phyloP scores from a whole-genome alignment of 2,888 invertebrate genomes.

The Pachliopta kotzebuea region DNA sequence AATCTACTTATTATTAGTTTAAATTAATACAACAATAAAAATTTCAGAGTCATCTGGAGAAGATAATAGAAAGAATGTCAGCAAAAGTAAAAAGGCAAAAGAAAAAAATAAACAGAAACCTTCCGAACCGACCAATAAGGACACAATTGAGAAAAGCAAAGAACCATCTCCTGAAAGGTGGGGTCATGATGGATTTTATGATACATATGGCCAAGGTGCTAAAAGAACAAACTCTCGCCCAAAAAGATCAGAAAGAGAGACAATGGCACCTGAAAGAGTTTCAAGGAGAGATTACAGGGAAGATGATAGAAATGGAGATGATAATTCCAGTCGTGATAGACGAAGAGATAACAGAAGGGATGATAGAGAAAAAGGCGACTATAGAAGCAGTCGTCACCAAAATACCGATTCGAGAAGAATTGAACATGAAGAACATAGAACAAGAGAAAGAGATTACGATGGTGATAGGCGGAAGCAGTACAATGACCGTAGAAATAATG shows the following conservation, averaged over 20 bases:
- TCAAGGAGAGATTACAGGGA: conserved; percentile 35
- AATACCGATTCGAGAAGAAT: conserved; percentile 26
- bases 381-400: conserved; percentile 24
- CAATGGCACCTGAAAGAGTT: conserved; percentile 44
- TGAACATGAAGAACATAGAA: conserved; percentile 32
- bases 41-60: conserved; percentile 53
- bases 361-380: conserved; percentile 30
- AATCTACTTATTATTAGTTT: no score
- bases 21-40: no score
- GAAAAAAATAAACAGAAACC: conserved; percentile 49
- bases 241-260: conserved; percentile 44
- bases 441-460: conserved; percentile 25
- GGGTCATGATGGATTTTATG: conserved; percentile 73
- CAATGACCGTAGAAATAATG: conserved; percentile 17
- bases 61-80: conserved; percentile 41
- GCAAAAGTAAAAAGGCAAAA: conserved; percentile 42
- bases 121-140: conserved; percentile 44
- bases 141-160: conserved; percentile 32
- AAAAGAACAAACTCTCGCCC: conserved; percentile 46
- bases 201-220: conserved; percentile 66
- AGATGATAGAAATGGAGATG: conserved; percentile 30
- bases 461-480: conserved; percentile 26
- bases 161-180: conserved; percentile 52
- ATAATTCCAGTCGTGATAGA: conserved; percentile 31
- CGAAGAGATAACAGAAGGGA: conserved; percentile 20